Evolutionary conservation across 2,113 vertebrate species (phyloP).

Genomic region (Phaetusa simplex): DNA sequence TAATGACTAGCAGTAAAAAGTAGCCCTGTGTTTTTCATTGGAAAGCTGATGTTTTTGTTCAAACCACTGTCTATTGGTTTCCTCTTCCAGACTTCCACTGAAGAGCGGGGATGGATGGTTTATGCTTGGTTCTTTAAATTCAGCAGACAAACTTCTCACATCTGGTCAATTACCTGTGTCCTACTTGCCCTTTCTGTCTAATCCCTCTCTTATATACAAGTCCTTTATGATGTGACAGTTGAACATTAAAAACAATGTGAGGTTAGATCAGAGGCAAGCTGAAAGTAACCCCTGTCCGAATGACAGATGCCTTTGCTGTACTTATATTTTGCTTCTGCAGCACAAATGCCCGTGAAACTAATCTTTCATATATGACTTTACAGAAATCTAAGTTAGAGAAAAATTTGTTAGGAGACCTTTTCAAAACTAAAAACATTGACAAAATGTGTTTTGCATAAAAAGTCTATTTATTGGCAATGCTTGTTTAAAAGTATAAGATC

Average conservation of each 20-base stretch:
- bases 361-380: neutral
- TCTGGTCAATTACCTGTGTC: slow-evolving; percentile 59
- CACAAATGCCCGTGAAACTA: neutral
- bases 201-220: slow-evolving; percentile 28
- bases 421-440: neutral
- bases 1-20: neutral
- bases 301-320: slow-evolving; percentile 32
- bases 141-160: slow-evolving; percentile 16
- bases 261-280: slow-evolving; percentile 40
- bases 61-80: neutral
- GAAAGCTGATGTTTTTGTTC: neutral
- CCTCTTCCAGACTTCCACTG: neutral
- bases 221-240: slow-evolving; percentile 49
- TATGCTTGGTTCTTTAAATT: slow-evolving; percentile 34
- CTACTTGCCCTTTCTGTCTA: slow-evolving; percentile 57
- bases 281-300: slow-evolving; percentile 60
- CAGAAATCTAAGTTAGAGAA: neutral
- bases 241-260: slow-evolving; percentile 64
- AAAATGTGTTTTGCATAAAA: neutral
- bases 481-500: neutral
- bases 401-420: neutral
- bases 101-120: neutral
- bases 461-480: neutral
- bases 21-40: neutral
- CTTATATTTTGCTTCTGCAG: slow-evolving; percentile 26